Evolutionary conservation across 2,888 invertebrate genomes (phyloP).

Genomic region (Caenorhabditis wallacei): DNA sequence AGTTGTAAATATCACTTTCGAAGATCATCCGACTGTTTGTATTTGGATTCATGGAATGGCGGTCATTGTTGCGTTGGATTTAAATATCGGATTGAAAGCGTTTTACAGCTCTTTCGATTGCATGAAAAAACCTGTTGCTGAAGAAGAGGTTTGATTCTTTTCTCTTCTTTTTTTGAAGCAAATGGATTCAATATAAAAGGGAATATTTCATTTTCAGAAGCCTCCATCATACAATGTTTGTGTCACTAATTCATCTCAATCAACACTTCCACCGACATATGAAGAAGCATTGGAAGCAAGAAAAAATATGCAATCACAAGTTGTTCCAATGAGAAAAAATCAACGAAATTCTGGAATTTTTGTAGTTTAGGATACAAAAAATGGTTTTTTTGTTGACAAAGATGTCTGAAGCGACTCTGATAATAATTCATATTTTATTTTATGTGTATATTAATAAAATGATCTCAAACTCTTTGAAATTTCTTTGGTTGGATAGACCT

Average conservation of each 20-base stretch:
- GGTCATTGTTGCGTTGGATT: constrained; percentile 49
- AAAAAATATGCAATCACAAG: constrained; percentile 31
- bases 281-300: constrained; percentile 58
- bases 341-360: constrained; percentile 30
- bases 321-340: constrained; percentile 38
- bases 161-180: neutral
- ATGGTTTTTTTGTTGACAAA: neutral
- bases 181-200: neutral
- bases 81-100: constrained; percentile 58
- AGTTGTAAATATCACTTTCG: constrained; percentile 57
- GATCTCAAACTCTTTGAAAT: constrained; percentile 15
- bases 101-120: constrained; percentile 58
- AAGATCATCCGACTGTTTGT: constrained; percentile 64
- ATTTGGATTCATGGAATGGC: constrained; percentile 63
- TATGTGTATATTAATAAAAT: constrained; percentile 28
- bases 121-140: constrained; percentile 39
- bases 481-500: neutral
- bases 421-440: constrained; percentile 19
- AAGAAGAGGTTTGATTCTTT: constrained; percentile 41
- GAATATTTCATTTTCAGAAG: constrained; percentile 38
- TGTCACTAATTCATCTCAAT: constrained; percentile 38
- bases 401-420: constrained; percentile 6
- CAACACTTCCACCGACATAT: constrained; percentile 51
- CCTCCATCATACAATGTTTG: constrained; percentile 61
- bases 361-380: constrained; percentile 11